Base-by-base conservation (phyloP, 2,888 invertebrate genomes). In the Lepidochrysops patricia region DNA sequence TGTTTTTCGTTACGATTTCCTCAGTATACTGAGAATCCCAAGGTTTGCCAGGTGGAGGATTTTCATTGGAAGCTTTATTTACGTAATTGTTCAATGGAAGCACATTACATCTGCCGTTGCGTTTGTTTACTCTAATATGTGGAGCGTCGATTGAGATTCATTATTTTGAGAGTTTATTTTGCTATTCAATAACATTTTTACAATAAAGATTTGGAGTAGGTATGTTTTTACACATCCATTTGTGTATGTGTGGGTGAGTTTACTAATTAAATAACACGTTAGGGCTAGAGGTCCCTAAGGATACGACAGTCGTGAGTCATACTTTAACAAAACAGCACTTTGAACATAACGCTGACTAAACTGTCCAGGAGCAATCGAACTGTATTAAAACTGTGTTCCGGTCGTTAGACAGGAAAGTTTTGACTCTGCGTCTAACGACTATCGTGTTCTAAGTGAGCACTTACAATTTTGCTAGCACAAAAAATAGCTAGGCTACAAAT, bases 51-150 rank as follows among this genome's bases (percentile, higher is more conserved):
- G 54, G 15, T 32, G 54, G 9, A 4, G 4, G 9, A 54, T 32
- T 29, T 54, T 54, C 54, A 54, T 15, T 26, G 5, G 54, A 54
- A 54, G 6, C 29, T 7, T 54, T 54, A 32, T 54, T 54, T 54
- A 54, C n/a, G 19, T 54, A 32, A 54, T 54, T 32, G 32, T 54
- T 54, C 54, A 19, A 19, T 29, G 54, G 29, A 54, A 32, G 32
- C 29, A 54, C 15, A 12, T 32, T 32, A 29, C 54, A 54, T 54
- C 32, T 54, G 54, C 27, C 27, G 25, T n/a, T 15, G 37, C n/a
- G 37, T 54, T 54, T 54, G 54, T 54, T 54, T 54, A 54, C 27
- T 32, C 43, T 43, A 19, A 12, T 43, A 43, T 43, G 7, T 43
- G 19, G 43, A 23, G 43, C 43, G 43, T 9, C 7, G 9, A 19